phyloP scores from a whole-genome alignment of 2,113 vertebrate genomes.

The Istiophorus platypterus region DNA sequence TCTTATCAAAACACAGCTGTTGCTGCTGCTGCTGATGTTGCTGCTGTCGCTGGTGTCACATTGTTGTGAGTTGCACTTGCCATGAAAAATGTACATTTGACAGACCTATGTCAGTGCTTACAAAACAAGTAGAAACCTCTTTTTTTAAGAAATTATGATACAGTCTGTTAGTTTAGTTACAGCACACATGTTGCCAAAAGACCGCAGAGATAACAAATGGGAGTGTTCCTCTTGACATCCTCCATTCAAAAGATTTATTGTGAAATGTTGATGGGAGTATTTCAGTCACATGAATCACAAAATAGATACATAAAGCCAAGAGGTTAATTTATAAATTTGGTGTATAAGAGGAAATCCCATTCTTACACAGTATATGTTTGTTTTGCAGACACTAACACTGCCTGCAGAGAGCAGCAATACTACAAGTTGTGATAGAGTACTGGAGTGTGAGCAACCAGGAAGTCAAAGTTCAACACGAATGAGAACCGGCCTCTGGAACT shows the following conservation, averaged over 20 bases:
- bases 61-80: background rate
- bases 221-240: background rate
- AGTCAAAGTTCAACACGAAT: conserved; percentile 62
- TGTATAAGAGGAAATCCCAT: background rate
- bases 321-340: background rate
- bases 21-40: conserved; percentile 14
- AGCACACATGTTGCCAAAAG: background rate
- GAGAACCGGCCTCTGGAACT: conserved; percentile 43
- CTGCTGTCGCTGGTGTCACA: conserved; percentile 20
- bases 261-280: background rate
- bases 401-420: conserved; percentile 36
- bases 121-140: background rate
- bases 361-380: background rate
- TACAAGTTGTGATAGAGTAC: conserved; percentile 43
- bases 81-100: conserved; percentile 11
- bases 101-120: background rate
- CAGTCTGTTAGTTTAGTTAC: background rate
- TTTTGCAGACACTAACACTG: conserved; percentile 25
- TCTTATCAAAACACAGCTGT: conserved; percentile 69
- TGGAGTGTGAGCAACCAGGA: background rate
- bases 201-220: background rate
- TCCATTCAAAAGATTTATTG: background rate
- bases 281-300: background rate
- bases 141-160: background rate
- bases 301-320: background rate